Evolutionary conservation across 2,888 invertebrate genomes (phyloP).

Genomic region (Agriopis aurantiaria): DNA sequence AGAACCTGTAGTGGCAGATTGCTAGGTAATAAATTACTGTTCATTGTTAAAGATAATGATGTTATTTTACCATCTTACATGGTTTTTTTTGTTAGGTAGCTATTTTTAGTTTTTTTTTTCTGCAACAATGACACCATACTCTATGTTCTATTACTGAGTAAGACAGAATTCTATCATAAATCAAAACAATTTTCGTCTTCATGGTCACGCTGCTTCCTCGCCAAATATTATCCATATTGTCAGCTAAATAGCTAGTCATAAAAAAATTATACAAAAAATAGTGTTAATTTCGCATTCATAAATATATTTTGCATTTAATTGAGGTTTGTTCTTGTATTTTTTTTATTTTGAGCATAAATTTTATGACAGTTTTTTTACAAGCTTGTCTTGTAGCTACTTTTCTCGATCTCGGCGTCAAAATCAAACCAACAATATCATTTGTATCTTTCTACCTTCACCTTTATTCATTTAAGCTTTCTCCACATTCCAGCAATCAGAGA

Average conservation of each 20-base stretch:
- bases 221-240: too few relatives aligned
- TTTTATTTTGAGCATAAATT: too few relatives aligned
- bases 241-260: too few relatives aligned
- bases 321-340: too few relatives aligned
- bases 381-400: too few relatives aligned
- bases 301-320: too few relatives aligned
- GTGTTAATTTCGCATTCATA: too few relatives aligned
- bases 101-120: neutral
- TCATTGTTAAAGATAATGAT: neutral
- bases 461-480: constrained; percentile 30
- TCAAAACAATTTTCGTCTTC: too few relatives aligned
- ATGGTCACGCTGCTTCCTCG: too few relatives aligned
- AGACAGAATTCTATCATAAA: neutral
- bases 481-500: constrained; percentile 91
- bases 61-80: neutral
- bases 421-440: too few relatives aligned
- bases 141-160: neutral
- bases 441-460: neutral
- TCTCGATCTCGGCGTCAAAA: neutral
- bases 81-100: neutral
- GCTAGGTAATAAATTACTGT: neutral
- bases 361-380: too few relatives aligned
- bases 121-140: neutral
- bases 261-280: too few relatives aligned
- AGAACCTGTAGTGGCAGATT: neutral